Percentiles rank a stretch among this genome's conserved stretches.
phyloP scores from a whole-genome alignment of 1,140 invertebrate species.

The Leptonema lineaticorne region DNA sequence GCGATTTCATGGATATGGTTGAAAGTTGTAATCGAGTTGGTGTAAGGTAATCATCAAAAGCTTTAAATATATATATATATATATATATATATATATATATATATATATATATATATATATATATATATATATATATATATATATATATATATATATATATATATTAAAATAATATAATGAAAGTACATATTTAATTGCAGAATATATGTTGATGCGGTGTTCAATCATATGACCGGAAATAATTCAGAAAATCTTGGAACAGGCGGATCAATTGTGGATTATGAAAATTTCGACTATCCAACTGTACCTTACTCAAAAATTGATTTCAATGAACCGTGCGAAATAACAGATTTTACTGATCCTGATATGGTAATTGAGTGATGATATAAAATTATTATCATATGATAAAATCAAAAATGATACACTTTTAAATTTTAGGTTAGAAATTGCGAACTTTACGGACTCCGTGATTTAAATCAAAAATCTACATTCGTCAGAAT shows the following conservation, averaged over 20 bases:
- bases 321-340: conserved; percentile 58
- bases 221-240: conserved; percentile 76
- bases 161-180: conserved; percentile 6
- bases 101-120: background rate
- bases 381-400: background rate
- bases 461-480: conserved; percentile 66
- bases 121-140: background rate
- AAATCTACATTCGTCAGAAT: conserved; percentile 58
- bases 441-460: conserved; percentile 63
- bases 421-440: too few relatives aligned
- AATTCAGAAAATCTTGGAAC: conserved; percentile 51
- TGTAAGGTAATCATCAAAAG: conserved; percentile 65
- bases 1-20: conserved; percentile 71
- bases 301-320: conserved; percentile 52
- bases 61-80: too few relatives aligned
- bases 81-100: background rate
- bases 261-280: conserved; percentile 53
- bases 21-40: conserved; percentile 70
- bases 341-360: conserved; percentile 48
- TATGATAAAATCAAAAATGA: too few relatives aligned
- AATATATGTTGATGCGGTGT: conserved; percentile 72
- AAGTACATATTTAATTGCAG: conserved; percentile 48
- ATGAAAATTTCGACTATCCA: conserved; percentile 49
- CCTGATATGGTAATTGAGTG: conserved; percentile 44
- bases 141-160: background rate